Conservation (phyloP, 1,140 invertebrate species). For the Aricia agestis region DNA sequence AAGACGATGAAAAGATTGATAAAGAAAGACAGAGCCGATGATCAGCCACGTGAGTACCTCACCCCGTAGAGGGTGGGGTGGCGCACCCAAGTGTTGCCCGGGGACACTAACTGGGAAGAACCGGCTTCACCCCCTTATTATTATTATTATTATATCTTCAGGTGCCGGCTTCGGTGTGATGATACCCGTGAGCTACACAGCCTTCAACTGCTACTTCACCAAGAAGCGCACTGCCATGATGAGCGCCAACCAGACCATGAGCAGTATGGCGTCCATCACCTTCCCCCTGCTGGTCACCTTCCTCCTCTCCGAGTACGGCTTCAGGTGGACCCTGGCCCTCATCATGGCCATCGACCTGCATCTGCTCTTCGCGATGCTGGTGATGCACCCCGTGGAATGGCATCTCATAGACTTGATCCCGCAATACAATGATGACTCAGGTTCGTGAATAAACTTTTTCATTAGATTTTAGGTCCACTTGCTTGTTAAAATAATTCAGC, state of each 20-base stretch:
- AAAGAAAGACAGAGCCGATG: too few relatives aligned
- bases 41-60: too few relatives aligned
- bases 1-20: too few relatives aligned
- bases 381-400: conserved; percentile 71
- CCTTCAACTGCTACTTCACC: conserved; percentile 65
- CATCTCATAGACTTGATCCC: conserved; percentile 41
- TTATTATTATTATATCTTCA: conserved; percentile 40
- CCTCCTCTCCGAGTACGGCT: conserved; percentile 57
- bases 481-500: too few relatives aligned
- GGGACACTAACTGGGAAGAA: too few relatives aligned
- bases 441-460: conserved; percentile 3
- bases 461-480: too few relatives aligned
- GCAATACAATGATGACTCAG: conserved; percentile 23
- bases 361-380: conserved; percentile 62
- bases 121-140: too few relatives aligned
- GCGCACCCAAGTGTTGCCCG: too few relatives aligned
- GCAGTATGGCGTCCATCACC: conserved; percentile 63
- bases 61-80: too few relatives aligned
- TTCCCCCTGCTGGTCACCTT: conserved; percentile 62
- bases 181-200: conserved; percentile 66
- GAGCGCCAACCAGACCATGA: conserved; percentile 67
- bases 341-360: conserved; percentile 66
- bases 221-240: conserved; percentile 64
- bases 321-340: conserved; percentile 57
- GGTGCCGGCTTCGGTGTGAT: conserved; percentile 66